These are phyloP conservation scores for Darwinula stevensoni DNA, from an alignment of 2,888 invertebrate genomes.

Conservation along the genomic window DNA sequence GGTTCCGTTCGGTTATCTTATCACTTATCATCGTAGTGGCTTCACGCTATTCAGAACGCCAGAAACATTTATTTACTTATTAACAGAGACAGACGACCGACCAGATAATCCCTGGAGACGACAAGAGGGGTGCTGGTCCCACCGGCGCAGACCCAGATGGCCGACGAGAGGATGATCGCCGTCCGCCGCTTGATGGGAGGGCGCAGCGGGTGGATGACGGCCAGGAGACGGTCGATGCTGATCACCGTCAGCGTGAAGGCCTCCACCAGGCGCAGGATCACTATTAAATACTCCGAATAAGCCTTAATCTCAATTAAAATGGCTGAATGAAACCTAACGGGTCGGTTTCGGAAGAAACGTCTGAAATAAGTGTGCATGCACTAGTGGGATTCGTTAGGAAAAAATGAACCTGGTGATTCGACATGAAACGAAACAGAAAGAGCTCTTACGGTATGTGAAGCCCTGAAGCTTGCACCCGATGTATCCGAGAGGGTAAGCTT, in stretches of 20 bases:
- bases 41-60: no score
- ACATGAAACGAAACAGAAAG: no score
- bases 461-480: slow-evolving; percentile 48
- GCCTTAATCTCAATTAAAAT: no score
- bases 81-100: slow-evolving; percentile 6
- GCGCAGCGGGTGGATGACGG: slow-evolving; percentile 39
- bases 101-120: slow-evolving; percentile 8
- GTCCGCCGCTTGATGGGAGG: slow-evolving; percentile 31
- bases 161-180: slow-evolving; percentile 29
- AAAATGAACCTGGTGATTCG: no score
- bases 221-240: slow-evolving; percentile 50
- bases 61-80: no score
- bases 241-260: slow-evolving; percentile 45
- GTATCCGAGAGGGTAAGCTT: slow-evolving; percentile 38
- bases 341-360: no score
- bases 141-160: slow-evolving; percentile 34
- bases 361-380: no score
- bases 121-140: slow-evolving; percentile 23
- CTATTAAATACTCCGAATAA: slow-evolving; percentile 20
- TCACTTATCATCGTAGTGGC: no score
- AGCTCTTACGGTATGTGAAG: slow-evolving; percentile 37
- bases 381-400: no score
- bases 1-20: no score
- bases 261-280: slow-evolving; percentile 36
- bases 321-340: no score